Base-by-base conservation (phyloP, 2,797 vertebrate species). In the Tarsius wallacei region DNA sequence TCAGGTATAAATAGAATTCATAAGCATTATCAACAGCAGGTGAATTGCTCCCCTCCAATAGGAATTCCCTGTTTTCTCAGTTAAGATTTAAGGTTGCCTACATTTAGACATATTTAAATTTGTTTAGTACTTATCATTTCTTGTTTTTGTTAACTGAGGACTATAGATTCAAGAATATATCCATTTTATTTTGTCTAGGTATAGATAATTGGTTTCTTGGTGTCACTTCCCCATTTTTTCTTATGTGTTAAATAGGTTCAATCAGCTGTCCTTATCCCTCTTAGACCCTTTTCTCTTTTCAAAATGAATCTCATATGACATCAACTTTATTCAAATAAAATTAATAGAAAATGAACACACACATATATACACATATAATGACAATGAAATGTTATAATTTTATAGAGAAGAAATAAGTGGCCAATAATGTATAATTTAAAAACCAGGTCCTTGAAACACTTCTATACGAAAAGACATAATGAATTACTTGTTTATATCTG, bases 81-180 rank as follows among this genome's bases (percentile, higher is more conserved):
- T 61, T 87, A 87, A 36, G 42, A 91, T 91, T 66, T 83, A 68
- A 77, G 17, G 2, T 55, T 64, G 47, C 57, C 61, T 94, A 59
- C 24, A 33, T 76, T 89, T 49, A 66, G 49, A 94, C 24, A 33
- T 84, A 76, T 66, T 88, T 78, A 59, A 68, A 73, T 88, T 76
- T 87, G 71, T 71, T 86, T 55, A 93, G 36, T 82, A 87, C 53
- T 77, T 91, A 73, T 74, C 31, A 53, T 66, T 86, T 83, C 26
- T 95, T 47, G 36, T 21, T 93, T 93, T 74, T 96, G 57, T 90
- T 87, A 76, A 81, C 59, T 47, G 90, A 42, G 28, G 16, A 90
- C 74, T 96, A 93, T 59, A 83, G 92, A 51, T 87, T 68, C 68
- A 47, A 81, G 42, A 74, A 61, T 91, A 76, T 70, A 83, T 90